phyloP scores from a whole-genome alignment of 2,113 vertebrate genomes.

The Jaculus jaculus region DNA sequence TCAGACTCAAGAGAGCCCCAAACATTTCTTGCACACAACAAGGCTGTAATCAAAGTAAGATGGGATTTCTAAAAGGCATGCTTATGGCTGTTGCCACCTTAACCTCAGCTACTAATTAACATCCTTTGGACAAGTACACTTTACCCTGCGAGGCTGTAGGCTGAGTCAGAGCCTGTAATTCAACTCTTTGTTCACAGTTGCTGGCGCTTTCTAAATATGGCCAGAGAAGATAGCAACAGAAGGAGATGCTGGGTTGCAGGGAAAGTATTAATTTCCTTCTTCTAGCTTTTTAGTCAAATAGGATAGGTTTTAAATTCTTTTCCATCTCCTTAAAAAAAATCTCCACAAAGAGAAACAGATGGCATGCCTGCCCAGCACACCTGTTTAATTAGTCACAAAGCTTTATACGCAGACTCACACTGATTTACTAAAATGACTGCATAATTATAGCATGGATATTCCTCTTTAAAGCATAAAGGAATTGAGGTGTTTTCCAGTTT shows the following conservation, averaged over 20 bases:
- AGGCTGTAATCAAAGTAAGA: slow-evolving; percentile 8
- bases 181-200: slow-evolving; percentile 12
- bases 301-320: slow-evolving; percentile 63
- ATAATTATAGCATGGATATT: background rate
- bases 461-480: background rate
- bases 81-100: slow-evolving; percentile 36
- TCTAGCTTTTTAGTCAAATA: slow-evolving; percentile 32
- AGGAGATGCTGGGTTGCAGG: background rate
- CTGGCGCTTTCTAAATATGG: slow-evolving; percentile 52
- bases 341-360: slow-evolving; percentile 68
- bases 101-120: slow-evolving; percentile 61
- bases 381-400: slow-evolving; percentile 72
- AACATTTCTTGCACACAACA: slow-evolving; percentile 14
- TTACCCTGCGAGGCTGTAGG: slow-evolving; percentile 30
- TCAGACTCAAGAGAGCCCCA: background rate
- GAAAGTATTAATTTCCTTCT: slow-evolving; percentile 71
- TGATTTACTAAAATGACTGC: slow-evolving; percentile 47
- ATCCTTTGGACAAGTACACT: slow-evolving; percentile 6
- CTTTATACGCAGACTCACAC: slow-evolving; percentile 52
- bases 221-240: slow-evolving; percentile 52
- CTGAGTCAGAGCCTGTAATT: slow-evolving; percentile 45
- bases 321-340: slow-evolving; percentile 28
- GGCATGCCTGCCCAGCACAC: slow-evolving; percentile 52
- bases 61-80: slow-evolving; percentile 39
- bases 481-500: slow-evolving; percentile 34